Percentiles rank a stretch among this genome's conserved stretches.
phyloP scores from a whole-genome alignment of 2,797 vertebrate genomes.

The Rhinogobio ventralis region DNA sequence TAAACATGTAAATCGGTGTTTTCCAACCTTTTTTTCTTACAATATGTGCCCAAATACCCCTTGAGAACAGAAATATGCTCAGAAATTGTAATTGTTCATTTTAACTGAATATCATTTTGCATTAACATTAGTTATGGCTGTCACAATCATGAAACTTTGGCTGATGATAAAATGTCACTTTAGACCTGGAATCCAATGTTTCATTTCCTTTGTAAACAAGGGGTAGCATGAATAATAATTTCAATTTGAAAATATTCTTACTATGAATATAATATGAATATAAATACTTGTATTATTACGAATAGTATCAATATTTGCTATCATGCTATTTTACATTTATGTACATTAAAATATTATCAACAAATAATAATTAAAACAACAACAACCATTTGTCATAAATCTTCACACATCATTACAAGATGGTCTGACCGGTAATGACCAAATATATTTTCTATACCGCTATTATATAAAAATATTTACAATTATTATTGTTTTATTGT shows the following conservation, averaged over 20 bases:
- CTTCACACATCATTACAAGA: neutral
- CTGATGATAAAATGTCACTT: neutral
- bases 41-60: neutral
- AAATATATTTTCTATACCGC: neutral
- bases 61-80: neutral
- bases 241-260: neutral
- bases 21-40: neutral
- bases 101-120: neutral
- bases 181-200: neutral
- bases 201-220: neutral
- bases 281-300: neutral
- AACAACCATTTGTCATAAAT: neutral
- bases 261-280: too few relatives aligned
- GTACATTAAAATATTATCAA: neutral
- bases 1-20: neutral
- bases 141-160: neutral
- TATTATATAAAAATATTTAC: neutral
- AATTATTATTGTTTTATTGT: neutral
- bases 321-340: neutral
- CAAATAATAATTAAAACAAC: neutral
- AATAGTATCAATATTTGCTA: neutral
- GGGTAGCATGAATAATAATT: neutral
- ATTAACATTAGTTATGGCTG: neutral
- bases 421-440: neutral
- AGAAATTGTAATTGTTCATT: neutral